Conservation (phyloP, 2,888 invertebrate genomes). For the Cheilosia urbana region DNA sequence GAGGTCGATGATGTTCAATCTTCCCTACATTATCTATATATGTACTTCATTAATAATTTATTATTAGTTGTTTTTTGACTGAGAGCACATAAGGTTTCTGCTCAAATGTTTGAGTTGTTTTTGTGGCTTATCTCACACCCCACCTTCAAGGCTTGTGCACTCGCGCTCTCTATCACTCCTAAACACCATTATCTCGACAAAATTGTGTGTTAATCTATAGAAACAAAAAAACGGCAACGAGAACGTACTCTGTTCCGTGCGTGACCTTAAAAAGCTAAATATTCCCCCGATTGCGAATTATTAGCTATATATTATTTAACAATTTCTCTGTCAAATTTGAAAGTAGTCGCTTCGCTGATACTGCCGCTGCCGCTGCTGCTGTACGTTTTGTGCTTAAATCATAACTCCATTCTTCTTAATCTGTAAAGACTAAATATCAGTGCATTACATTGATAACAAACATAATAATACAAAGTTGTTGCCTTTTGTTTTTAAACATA, state of each 20-base stretch:
- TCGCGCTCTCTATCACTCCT: conserved; percentile 57
- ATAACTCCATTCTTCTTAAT: conserved; percentile 28
- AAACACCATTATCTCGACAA: conserved; percentile 55
- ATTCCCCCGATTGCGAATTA: conserved; percentile 65
- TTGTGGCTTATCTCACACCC: conserved; percentile 64
- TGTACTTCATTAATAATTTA: conserved; percentile 5
- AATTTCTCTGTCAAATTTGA: conserved; percentile 43
- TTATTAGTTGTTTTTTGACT: conserved; percentile 14
- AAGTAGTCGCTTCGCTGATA: conserved; percentile 42
- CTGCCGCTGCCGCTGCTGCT: conserved; percentile 44
- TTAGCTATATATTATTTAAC: conserved; percentile 53
- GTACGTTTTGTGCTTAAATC: conserved; percentile 29
- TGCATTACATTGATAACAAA: conserved; percentile 69
- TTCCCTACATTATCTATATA: conserved; percentile 2
- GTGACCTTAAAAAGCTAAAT: conserved; percentile 69
- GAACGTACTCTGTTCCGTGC: conserved; percentile 44
- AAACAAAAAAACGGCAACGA: conserved; percentile 3
- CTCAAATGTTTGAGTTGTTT: conserved; percentile 61
- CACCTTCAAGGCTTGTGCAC: conserved; percentile 60
- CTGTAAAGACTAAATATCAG: conserved; percentile 34
- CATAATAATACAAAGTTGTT: conserved; percentile 63
- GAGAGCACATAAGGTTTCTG: conserved; percentile 39
- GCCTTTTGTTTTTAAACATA: conserved; percentile 75
- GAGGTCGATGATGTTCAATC: conserved; percentile 25
- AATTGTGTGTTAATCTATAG: conserved; percentile 61